Conservation (phyloP, 2,797 vertebrate genomes). For the Crenichthys baileyi region DNA sequence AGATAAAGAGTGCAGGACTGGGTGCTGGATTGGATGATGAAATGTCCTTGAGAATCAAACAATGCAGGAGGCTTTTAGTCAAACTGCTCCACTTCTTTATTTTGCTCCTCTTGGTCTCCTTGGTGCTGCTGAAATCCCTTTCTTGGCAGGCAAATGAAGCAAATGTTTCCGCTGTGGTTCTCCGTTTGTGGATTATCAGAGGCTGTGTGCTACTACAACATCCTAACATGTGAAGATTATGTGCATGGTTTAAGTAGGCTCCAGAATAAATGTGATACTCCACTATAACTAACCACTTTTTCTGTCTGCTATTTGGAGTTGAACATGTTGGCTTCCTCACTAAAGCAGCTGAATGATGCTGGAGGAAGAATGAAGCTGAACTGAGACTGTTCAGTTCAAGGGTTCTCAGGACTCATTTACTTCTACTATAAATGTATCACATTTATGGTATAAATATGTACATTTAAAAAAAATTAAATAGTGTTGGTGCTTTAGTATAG, state of each 20-base stretch:
- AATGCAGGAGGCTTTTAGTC: conserved; percentile 57
- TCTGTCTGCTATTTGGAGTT: background rate
- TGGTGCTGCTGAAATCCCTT: conserved; percentile 52
- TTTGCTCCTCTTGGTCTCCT: conserved; percentile 31
- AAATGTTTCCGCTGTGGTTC: conserved; percentile 50
- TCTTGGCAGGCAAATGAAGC: conserved; percentile 56
- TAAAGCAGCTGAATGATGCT: background rate
- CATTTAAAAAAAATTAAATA: background rate
- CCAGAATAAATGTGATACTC: background rate
- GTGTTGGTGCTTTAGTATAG: background rate
- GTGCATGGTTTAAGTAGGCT: conserved; percentile 13
- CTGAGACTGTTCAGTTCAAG: background rate
- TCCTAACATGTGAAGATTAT: conserved; percentile 10
- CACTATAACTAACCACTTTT: background rate
- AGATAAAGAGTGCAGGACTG: conserved; percentile 37
- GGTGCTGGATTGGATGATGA: conserved; percentile 39
- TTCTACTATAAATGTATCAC: background rate
- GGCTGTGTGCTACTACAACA: conserved; percentile 6
- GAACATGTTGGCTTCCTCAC: background rate
- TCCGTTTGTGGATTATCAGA: conserved; percentile 44
- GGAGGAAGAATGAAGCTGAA: background rate
- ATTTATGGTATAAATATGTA: background rate
- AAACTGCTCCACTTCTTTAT: conserved; percentile 43
- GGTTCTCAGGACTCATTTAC: too few species aligned
- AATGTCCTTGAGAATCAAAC: conserved; percentile 70